Evolutionary conservation across 1,140 invertebrate species (phyloP), one percentile per base, ranked within the genome.

Genomic region (Daktulosphaira vitifoliae): DNA sequence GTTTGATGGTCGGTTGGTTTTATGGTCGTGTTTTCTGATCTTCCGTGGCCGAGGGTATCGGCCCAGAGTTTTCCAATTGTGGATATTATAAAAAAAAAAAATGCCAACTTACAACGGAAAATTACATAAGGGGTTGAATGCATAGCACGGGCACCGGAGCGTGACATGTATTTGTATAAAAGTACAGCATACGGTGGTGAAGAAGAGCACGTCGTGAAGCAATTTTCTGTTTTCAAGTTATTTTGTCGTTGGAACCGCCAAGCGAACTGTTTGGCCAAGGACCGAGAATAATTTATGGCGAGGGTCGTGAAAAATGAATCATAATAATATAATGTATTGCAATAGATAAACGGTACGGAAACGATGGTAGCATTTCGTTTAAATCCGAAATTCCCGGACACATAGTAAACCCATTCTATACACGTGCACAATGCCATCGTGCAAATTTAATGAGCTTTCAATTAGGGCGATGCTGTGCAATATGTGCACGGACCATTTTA

Each of bases 1-100:
- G 54, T 46, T 62, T 62, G 54, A 62, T 33, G 54, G 54, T 62
- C 42, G 25, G 54, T 62, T 62, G 54, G 25, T 62, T 62, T 62
- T 62, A 62, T 13, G 54, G 42, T 46, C 23, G 54, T 46, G 54
- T 42, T 59, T 44, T 59, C 6, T 37, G n/a, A 16, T 59, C n/a
- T 13, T 22, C n/a, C 26, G 46, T 20, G 37, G 26, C 29, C 29
- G 23, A 6, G 23, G 13, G 26, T 33, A 33, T 11, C 9, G 7
- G 16, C n/a, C 1, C 50, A 1, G 0, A 18, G 2, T 16, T 1
- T 25, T 1, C 9, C 16, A 9, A 5, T 2, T 15, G 26, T 20
- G 18, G 51, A 18, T 13, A 53, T 22, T 15, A 18, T 16, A 48
- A 16, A 37, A 54, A 39, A 54, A 3, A 20, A 8, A 26, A 1